Conservation (phyloP, 2,113 vertebrate genomes). For the Eurystomus gularis region DNA sequence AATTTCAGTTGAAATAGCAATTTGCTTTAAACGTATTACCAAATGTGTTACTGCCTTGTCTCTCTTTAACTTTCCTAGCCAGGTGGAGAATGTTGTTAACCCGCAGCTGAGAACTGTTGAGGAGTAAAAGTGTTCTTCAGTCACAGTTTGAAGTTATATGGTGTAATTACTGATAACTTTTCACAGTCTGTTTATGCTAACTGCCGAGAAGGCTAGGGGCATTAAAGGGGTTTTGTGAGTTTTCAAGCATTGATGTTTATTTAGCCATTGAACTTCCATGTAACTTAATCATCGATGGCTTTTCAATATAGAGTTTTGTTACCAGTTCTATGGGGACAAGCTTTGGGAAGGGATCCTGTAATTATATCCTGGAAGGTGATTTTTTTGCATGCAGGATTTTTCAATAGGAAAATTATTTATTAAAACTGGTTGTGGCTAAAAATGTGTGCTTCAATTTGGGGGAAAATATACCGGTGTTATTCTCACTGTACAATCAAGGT, state of each 20-base stretch:
- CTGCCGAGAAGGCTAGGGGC: not conserved
- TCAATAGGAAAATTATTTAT: constrained; percentile 1
- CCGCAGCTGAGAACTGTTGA: not conserved
- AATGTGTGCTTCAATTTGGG: not conserved
- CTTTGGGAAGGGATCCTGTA: constrained; percentile 45
- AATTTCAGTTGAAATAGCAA: not conserved
- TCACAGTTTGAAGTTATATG: not conserved
- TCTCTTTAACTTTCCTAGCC: not conserved
- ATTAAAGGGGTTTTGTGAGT: not conserved
- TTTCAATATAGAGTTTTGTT: constrained; percentile 1
- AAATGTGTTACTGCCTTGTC: not conserved
- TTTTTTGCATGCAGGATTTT: not conserved
- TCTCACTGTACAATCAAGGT: not conserved
- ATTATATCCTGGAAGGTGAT: not conserved
- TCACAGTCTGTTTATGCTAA: not conserved
- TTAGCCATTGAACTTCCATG: not conserved
- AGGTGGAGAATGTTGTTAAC: not conserved
- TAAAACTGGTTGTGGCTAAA: not conserved
- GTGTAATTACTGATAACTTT: not conserved
- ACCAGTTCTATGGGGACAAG: constrained; percentile 16
- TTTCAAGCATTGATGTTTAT: not conserved
- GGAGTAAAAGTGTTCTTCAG: not conserved
- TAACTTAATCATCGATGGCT: not conserved
- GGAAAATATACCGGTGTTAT: not conserved
- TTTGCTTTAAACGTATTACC: constrained; percentile 26